phyloP scores from a whole-genome alignment of 2,797 vertebrate genomes.

The Anas acuta region DNA sequence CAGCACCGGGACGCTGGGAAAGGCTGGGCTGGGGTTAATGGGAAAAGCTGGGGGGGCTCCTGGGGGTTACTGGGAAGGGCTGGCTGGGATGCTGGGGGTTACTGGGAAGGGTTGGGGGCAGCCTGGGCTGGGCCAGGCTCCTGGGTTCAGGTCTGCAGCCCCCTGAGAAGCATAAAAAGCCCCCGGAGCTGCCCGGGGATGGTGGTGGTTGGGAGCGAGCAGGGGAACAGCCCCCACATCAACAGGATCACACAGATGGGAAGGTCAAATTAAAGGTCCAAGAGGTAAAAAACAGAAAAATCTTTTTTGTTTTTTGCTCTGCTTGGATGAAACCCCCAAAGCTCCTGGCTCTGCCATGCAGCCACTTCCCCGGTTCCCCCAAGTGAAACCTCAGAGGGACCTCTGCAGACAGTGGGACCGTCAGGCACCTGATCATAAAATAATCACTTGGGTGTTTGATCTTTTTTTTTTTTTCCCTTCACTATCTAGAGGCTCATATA shows the following conservation, averaged over 20 bases:
- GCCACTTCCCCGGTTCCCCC: not conserved
- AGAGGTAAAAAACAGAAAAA: not conserved
- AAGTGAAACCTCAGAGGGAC: not conserved
- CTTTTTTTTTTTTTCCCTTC: too few relatives aligned
- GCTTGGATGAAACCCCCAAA: fast-evolving
- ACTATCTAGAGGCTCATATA: not conserved
- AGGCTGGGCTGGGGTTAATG: not conserved
- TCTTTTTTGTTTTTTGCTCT: not conserved
- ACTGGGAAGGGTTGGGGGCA: not conserved
- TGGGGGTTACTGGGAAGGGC: not conserved
- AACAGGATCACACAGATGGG: not conserved
- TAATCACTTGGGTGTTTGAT: not conserved
- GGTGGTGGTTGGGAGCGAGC: not conserved
- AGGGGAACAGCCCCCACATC: not conserved
- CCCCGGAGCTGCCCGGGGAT: not conserved
- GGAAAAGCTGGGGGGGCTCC: not conserved
- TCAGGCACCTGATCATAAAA: not conserved
- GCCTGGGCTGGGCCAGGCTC: not conserved
- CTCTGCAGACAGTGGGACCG: not conserved
- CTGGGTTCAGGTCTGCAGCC: not conserved
- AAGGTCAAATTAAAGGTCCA: not conserved
- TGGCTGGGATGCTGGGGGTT: not conserved
- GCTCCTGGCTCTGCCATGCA: not conserved
- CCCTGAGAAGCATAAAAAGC: not conserved
- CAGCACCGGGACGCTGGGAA: too few relatives aligned